phyloP scores from a whole-genome alignment of 1,140 invertebrate genomes.

The Drosophila persimilis region DNA sequence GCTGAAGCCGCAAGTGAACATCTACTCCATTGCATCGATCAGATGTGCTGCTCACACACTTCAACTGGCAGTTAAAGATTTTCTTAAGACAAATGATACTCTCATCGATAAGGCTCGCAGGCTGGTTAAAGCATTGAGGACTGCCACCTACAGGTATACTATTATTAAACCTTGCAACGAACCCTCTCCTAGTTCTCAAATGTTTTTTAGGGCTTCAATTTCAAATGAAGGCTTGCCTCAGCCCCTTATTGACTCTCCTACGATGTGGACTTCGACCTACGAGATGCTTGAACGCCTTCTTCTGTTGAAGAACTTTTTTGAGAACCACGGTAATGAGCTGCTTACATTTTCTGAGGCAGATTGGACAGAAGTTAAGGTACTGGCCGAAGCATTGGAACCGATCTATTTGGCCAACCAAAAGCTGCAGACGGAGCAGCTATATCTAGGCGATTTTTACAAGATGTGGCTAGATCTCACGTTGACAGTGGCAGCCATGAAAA shows the following conservation, averaged over 20 bases:
- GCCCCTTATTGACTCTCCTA: neutral
- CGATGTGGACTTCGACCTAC: neutral
- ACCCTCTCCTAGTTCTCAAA: neutral
- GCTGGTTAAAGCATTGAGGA: neutral
- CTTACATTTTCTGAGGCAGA: no score
- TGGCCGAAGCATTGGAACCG: no score
- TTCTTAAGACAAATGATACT: neutral
- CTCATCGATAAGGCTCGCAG: no score
- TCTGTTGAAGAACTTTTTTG: neutral
- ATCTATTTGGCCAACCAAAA: no score
- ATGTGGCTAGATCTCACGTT: neutral
- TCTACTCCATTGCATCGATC: neutral
- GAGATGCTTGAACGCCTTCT: neutral
- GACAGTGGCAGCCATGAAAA: neutral
- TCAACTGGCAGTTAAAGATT: constrained; percentile 2
- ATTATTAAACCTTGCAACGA: neutral
- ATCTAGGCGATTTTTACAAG: constrained; percentile 3
- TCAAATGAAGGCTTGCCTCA: neutral
- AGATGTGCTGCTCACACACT: constrained; percentile 5
- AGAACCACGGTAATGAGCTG: neutral
- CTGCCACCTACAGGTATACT: neutral
- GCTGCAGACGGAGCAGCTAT: neutral
- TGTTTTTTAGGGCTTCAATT: neutral
- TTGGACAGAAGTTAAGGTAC: no score
- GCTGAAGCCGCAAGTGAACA: neutral